Conservation (phyloP, 1,140 invertebrate genomes). For the Microplitis demolitor region DNA sequence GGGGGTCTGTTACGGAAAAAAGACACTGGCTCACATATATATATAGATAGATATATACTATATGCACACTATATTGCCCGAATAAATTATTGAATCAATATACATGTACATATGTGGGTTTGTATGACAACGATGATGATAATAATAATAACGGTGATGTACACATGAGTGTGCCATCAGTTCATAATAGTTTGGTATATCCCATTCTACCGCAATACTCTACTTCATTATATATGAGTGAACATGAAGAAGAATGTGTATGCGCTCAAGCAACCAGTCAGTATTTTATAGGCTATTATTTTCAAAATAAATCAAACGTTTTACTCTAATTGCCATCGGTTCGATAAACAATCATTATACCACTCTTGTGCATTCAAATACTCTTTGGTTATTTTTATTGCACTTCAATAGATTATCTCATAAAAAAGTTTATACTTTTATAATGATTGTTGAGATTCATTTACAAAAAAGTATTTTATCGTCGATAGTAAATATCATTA, state of each 20-base stretch:
- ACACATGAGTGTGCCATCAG: too few relatives aligned
- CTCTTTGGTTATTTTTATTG: too few relatives aligned
- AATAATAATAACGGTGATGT: background rate
- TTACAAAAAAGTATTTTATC: too few relatives aligned
- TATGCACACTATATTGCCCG: slow-evolving; percentile 36
- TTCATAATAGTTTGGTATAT: too few relatives aligned
- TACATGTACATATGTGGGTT: background rate
- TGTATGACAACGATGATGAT: background rate
- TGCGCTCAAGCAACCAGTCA: background rate
- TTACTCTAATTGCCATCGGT: slow-evolving; percentile 10
- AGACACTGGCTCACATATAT: slow-evolving; percentile 22
- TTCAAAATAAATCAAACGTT: background rate
- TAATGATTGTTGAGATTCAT: too few relatives aligned
- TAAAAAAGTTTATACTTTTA: too few relatives aligned
- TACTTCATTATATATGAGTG: background rate
- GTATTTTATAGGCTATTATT: background rate
- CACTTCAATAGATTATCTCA: too few relatives aligned
- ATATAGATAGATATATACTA: background rate
- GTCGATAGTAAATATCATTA: too few relatives aligned
- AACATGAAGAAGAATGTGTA: background rate
- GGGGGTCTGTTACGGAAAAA: slow-evolving; percentile 26
- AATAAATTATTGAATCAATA: slow-evolving; percentile 42
- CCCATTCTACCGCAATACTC: background rate
- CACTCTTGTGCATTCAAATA: too few relatives aligned
- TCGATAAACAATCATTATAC: too few relatives aligned